Base-by-base conservation (phyloP, 2,113 vertebrate genomes). In the Neodon shergylaensis region DNA sequence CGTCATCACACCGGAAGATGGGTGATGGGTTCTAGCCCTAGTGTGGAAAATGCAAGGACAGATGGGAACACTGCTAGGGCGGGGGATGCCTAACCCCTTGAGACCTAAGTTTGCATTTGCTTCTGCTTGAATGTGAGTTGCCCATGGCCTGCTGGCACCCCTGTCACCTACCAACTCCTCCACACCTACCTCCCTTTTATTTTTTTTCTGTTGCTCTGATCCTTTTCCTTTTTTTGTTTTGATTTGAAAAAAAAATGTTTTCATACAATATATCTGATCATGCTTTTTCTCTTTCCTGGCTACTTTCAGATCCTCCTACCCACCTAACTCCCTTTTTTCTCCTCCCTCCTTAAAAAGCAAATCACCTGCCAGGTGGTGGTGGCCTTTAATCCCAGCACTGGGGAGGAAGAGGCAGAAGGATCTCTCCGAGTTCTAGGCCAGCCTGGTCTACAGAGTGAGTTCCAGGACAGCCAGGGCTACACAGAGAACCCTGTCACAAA, bases 1-100 rank as follows among this genome's bases (percentile, higher is more conserved):
- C 8, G 7, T 36, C 7, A 3, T 3, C 14, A 63, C 21, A 9
- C 0, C 0, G 0, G 3, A 4, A 61, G 49, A 28, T 31, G 24
- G 90, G 66, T 33, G 14, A 7, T 6, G 0, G 28, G 24, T 21
- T 28, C 61, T 33, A 68, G 72, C n/a, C 66, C 63, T 87, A 14
- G 3, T 36, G 2, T 49, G n/a, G 28, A 21, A 39, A 54, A 10
- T 36, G 39, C 16, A 42, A 54, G 47, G 49, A 73, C 4, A 66
- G 78, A 31, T 1, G 39, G 9, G 63, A 33, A 21, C 65, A 0
- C 26, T 0, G 33, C 47, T 52, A 61, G 52, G 54, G 5, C 17
- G 16, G 17, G 54, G 54, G 16, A 3, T 44, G 28, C 54, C 39
- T 39, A 21, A 44, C 26, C 12, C 39, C 61, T 0, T 0, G 10